phyloP scores from a whole-genome alignment of 1,140 invertebrate genomes.

The Zaprionus nigranus region DNA sequence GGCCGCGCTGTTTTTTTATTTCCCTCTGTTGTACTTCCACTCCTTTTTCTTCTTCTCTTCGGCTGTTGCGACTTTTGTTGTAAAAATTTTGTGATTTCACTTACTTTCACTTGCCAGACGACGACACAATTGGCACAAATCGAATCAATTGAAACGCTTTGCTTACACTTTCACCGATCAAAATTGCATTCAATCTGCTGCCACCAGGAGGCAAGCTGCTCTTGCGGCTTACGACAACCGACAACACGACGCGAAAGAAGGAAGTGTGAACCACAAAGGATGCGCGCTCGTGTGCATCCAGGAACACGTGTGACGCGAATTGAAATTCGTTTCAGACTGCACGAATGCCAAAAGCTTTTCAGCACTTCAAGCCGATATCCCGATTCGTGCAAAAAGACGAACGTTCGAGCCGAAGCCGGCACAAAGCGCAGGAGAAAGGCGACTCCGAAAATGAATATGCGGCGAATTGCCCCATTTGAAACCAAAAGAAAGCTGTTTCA shows the following conservation, averaged over 20 bases:
- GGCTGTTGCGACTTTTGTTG: slow-evolving; percentile 11
- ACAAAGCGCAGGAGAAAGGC: not conserved
- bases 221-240: slow-evolving; percentile 26
- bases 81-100: slow-evolving; percentile 19
- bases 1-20: slow-evolving; percentile 19
- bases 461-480: slow-evolving; percentile 24
- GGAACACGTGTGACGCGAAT: slow-evolving; percentile 67
- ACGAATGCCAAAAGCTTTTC: slow-evolving; percentile 41
- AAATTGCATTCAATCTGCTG: slow-evolving; percentile 54
- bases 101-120: slow-evolving; percentile 34
- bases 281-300: slow-evolving; percentile 15
- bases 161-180: slow-evolving; percentile 56
- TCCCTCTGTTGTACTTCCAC: not conserved
- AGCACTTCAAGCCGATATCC: slow-evolving; percentile 11
- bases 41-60: not conserved
- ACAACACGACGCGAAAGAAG: slow-evolving; percentile 9
- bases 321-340: slow-evolving; percentile 70
- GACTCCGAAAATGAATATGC: slow-evolving; percentile 33
- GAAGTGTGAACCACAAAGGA: slow-evolving; percentile 20
- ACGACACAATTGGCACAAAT: slow-evolving; percentile 39
- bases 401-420: slow-evolving; percentile 5
- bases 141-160: slow-evolving; percentile 42
- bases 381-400: not conserved
- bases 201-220: slow-evolving; percentile 3
- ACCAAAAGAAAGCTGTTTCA: not conserved